Conservation (phyloP, 2,113 vertebrate species). For the Labeo catla region DNA sequence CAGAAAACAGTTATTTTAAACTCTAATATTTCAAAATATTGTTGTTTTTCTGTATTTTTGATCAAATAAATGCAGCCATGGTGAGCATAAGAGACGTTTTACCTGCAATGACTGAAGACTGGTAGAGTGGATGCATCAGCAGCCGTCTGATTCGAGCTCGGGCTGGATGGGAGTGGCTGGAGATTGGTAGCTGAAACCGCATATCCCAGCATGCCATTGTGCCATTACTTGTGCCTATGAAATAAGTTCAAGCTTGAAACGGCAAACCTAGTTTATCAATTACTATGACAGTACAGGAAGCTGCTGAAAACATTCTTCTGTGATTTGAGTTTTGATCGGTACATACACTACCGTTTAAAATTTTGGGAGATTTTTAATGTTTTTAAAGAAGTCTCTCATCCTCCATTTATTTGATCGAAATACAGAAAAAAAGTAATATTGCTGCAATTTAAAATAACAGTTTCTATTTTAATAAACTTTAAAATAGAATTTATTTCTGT, state of each 20-base stretch:
- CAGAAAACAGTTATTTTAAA: background rate
- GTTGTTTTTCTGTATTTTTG: background rate
- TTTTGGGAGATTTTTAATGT: too few species aligned
- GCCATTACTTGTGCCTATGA: constrained; percentile 92
- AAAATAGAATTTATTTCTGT: too few species aligned
- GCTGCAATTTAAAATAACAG: too few species aligned
- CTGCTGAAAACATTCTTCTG: background rate
- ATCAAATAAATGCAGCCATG: background rate
- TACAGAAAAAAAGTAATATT: too few species aligned
- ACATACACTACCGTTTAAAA: background rate
- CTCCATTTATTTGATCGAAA: too few species aligned
- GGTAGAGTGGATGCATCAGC: constrained; percentile 96
- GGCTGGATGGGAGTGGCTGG: constrained; percentile 93
- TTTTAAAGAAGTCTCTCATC: too few species aligned
- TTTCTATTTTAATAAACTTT: too few species aligned
- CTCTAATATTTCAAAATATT: background rate
- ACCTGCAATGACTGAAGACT: constrained; percentile 97
- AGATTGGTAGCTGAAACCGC: constrained; percentile 97
- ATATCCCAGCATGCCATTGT: constrained; percentile 99
- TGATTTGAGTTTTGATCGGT: background rate
- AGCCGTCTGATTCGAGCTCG: constrained; percentile 91
- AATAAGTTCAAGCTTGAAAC: background rate
- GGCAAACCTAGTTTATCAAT: background rate
- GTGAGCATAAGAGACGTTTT: constrained; percentile 39
- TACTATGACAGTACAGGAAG: background rate